Base-by-base conservation (phyloP, 2,797 vertebrate species). In the Remorina albescens region DNA sequence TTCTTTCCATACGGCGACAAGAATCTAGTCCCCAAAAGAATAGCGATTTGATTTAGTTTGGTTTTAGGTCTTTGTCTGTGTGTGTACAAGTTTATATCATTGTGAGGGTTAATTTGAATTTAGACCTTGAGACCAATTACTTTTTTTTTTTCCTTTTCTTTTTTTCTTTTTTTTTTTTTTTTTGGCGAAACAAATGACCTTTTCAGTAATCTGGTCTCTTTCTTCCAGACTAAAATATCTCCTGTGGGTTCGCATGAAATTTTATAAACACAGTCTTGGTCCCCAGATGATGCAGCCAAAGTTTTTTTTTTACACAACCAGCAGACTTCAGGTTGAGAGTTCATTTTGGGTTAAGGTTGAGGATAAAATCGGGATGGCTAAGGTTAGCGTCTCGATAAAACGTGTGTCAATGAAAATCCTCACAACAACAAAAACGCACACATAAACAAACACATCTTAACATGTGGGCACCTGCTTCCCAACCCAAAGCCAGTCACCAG, bases 1-100 rank as follows among this genome's bases (percentile, higher is more conserved):
- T 0, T 36, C 61, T 46, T 46, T 42, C 55, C 50, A 71, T 6
- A 71, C 58, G 67, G 30, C 30, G 41, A 71, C 61, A 75, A 4
- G 15, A 67, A 62, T 47, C n/a, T 44, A 59, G 21, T 54, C 32
- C 25, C 21, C 15, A n/a, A 34, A 49, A 53, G 59, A 61, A 30
- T 42, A 51, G 47, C 32, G 36, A n/a, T 71, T 69, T n/a, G n/a
- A n/a, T n/a, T 62, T 21, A 63, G 21, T 41, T 8, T 34, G 2
- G 26, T 59, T 73, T 34, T 23, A 28, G 3, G 18, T 59, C 11
- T 4, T 54, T 44, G 18, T 19, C 10, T 47, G n/a, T 47, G 21
- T 47, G 10, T 47, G n/a, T 2, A 6, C 46, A 23, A 3, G 10
- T 10, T n/a, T 72, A 25, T 19, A 16, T 41, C 18, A 50, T 23